A percentile compares a stretch with the other conserved stretches of the same genome.
Evolutionary conservation across 2,797 vertebrate species (phyloP).

Genomic region (Diglossa cyanea): DNA sequence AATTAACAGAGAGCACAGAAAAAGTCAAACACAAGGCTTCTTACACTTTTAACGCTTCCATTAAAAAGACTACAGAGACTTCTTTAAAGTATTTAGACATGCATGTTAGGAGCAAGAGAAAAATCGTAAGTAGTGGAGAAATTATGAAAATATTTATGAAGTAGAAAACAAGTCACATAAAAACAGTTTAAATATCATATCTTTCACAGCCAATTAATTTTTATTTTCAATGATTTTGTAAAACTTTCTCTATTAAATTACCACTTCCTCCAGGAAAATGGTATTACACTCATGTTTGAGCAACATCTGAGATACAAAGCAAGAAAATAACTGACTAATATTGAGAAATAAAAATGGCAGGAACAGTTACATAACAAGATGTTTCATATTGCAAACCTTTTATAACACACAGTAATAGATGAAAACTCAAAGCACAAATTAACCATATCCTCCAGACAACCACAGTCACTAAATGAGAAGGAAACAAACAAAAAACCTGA

Average conservation of each 20-base stretch:
- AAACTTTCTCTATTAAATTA: background rate
- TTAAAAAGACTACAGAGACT: background rate
- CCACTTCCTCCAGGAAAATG: background rate
- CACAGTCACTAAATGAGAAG: background rate
- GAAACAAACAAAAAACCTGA: background rate
- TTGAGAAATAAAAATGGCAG: background rate
- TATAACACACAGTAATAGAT: background rate
- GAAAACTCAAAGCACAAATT: background rate
- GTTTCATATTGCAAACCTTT: background rate
- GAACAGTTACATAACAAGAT: background rate
- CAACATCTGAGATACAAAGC: background rate
- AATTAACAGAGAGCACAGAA: background rate
- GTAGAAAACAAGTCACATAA: background rate
- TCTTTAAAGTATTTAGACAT: background rate
- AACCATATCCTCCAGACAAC: background rate
- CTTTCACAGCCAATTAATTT: background rate
- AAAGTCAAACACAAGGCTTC: background rate
- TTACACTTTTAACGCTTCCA: background rate
- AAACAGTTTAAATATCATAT: background rate
- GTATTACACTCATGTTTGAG: background rate
- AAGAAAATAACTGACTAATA: background rate
- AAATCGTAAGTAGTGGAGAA: background rate
- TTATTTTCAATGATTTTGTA: background rate
- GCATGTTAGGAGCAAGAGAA: background rate
- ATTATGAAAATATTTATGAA: background rate